These are phyloP conservation scores for Antheraea assamensis DNA, from an alignment of 2,888 invertebrate species.

Conservation along the genomic window DNA sequence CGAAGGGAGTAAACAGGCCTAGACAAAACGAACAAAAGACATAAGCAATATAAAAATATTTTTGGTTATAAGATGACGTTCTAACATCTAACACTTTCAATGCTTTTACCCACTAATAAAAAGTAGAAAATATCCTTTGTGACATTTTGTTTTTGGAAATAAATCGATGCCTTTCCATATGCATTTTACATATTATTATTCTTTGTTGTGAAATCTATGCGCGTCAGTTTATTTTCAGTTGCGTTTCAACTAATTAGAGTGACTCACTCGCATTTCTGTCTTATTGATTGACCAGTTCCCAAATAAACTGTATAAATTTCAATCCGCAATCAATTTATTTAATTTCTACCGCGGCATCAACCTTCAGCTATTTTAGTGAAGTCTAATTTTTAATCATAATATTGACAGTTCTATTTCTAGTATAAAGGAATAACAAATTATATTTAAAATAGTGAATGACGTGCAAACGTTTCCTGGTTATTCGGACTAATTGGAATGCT, in stretches of 20 bases:
- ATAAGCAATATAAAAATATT: too few relatives aligned
- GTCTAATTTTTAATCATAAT: conserved; percentile 27
- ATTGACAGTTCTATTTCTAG: conserved; percentile 28
- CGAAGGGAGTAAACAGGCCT: too few relatives aligned
- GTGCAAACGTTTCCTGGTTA: background rate
- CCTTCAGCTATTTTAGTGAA: conserved; percentile 32
- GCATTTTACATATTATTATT: too few relatives aligned
- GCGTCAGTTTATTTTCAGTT: background rate
- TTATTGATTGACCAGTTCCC: background rate
- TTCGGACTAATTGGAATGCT: background rate
- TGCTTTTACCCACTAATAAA: too few relatives aligned
- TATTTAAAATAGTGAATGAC: background rate
- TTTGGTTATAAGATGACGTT: too few relatives aligned
- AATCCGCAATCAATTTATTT: conserved; percentile 21
- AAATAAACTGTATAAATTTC: background rate
- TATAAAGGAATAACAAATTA: conserved; percentile 15
- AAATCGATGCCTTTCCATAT: background rate
- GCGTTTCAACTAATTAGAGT: background rate
- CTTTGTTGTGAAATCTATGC: background rate
- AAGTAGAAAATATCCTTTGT: too few relatives aligned
- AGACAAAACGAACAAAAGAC: too few relatives aligned
- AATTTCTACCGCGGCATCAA: conserved; percentile 23
- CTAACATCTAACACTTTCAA: too few relatives aligned
- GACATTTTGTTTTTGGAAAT: background rate
- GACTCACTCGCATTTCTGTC: background rate